Evolutionary conservation across 1,140 invertebrate species (phyloP).

Genomic region (Whitmania pigra): DNA sequence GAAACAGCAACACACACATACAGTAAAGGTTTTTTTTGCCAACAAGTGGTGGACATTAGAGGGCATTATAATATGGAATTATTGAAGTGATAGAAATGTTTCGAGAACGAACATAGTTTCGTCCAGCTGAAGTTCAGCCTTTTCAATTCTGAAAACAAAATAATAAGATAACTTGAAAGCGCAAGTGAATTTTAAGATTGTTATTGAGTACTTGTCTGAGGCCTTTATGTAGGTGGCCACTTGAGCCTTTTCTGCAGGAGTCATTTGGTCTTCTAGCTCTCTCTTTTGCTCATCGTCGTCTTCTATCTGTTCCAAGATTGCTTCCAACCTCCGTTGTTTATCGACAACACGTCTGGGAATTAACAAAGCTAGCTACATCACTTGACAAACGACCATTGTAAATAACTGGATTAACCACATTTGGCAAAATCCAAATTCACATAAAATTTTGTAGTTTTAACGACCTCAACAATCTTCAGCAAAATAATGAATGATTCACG

Average conservation of each 20-base stretch:
- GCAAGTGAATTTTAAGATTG: constrained; percentile 3
- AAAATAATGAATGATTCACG: too few species aligned
- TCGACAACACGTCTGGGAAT: constrained; percentile 55
- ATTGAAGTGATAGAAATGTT: constrained; percentile 24
- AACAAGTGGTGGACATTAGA: too few species aligned
- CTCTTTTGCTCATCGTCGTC: constrained; percentile 60
- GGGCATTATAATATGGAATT: background rate
- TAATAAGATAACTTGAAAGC: background rate
- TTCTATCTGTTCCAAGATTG: constrained; percentile 61
- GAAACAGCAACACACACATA: too few species aligned
- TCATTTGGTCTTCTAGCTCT: constrained; percentile 65
- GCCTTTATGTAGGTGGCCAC: constrained; percentile 53
- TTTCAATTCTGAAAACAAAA: constrained; percentile 43
- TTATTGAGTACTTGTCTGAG: constrained; percentile 47
- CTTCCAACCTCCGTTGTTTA: constrained; percentile 68
- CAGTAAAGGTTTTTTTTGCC: too few species aligned
- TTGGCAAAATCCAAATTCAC: too few species aligned
- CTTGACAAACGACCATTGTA: too few species aligned
- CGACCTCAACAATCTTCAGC: too few species aligned
- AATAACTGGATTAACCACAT: too few species aligned
- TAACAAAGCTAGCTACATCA: background rate
- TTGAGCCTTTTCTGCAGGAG: constrained; percentile 58
- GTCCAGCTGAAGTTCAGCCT: constrained; percentile 56
- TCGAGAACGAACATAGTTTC: constrained; percentile 59
- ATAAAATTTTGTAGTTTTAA: too few species aligned